phyloP scores from a whole-genome alignment of 1,140 invertebrate genomes.

The Drosophila azteca region DNA sequence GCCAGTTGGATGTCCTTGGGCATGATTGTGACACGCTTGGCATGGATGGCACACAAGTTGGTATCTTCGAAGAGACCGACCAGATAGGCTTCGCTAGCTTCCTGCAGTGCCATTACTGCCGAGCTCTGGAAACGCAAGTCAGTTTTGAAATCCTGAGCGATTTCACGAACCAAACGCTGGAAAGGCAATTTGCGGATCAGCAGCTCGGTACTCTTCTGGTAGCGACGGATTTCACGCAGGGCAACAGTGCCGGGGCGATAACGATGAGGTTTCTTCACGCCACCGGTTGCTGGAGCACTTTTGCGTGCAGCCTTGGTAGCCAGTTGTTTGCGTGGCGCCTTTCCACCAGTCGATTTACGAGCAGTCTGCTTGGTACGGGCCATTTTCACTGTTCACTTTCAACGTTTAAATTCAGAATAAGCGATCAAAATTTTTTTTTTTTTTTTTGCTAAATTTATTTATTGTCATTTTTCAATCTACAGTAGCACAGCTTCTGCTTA shows the following conservation, averaged over 20 bases:
- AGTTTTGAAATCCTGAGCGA: conserved; percentile 92
- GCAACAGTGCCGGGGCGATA: no score
- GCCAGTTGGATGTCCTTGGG: conserved; percentile 95
- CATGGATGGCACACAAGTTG: conserved; percentile 93
- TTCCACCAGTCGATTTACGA: no score
- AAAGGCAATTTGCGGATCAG: conserved; percentile 93
- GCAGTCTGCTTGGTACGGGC: no score
- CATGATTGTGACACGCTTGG: conserved; percentile 94
- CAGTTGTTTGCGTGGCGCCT: conserved; percentile 59
- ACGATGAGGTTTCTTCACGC: no score
- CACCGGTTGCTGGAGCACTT: conserved; percentile 46
- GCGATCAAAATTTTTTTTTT: no score
- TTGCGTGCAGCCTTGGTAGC: no score
- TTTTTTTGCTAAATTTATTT: no score
- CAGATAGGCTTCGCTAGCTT: conserved; percentile 93
- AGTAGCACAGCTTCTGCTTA: no score
- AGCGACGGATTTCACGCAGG: conserved; percentile 93
- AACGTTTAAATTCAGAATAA: no score
- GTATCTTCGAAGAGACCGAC: conserved; percentile 94
- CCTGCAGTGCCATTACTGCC: conserved; percentile 88
- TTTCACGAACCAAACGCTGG: conserved; percentile 93
- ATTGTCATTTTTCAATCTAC: no score
- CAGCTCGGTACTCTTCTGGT: conserved; percentile 93
- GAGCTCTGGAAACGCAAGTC: conserved; percentile 91
- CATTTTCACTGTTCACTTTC: no score